A percentile compares a stretch with the other conserved stretches of the same genome.
Conservation (phyloP, 2,113 vertebrate genomes). For the Rhea pennata region DNA sequence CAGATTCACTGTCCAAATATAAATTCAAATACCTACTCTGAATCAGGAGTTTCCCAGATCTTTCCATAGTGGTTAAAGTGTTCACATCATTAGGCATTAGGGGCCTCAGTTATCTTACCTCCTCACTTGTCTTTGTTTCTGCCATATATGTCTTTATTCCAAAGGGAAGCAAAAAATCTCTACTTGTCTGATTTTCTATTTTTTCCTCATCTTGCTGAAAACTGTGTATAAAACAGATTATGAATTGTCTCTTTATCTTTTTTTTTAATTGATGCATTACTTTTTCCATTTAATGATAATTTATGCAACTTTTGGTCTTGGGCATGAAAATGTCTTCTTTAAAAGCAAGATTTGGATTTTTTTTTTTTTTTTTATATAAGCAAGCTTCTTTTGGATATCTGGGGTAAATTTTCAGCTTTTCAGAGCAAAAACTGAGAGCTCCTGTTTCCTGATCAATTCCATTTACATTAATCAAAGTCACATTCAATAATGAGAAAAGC, state of each 20-base stretch:
- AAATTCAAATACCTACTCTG: background rate
- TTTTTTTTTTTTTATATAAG: too few species aligned
- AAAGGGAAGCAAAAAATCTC: fast-evolving
- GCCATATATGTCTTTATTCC: background rate
- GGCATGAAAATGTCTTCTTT: background rate
- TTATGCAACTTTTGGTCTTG: background rate
- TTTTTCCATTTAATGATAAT: background rate
- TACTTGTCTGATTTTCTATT: background rate
- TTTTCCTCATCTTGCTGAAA: background rate
- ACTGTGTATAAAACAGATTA: background rate
- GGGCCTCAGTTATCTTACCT: background rate
- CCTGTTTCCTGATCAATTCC: background rate
- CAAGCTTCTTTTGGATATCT: background rate
- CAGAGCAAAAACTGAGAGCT: background rate
- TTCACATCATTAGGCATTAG: background rate
- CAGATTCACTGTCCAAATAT: background rate
- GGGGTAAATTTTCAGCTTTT: background rate
- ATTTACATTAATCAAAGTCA: background rate
- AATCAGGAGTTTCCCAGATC: background rate
- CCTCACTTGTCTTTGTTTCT: background rate
- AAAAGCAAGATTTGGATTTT: background rate
- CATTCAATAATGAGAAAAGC: background rate
- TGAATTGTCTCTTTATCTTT: background rate
- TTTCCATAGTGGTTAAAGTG: background rate
- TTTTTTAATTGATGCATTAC: background rate